phyloP scores from a whole-genome alignment of 2,888 invertebrate species.

The Sarcophaga carnaria region DNA sequence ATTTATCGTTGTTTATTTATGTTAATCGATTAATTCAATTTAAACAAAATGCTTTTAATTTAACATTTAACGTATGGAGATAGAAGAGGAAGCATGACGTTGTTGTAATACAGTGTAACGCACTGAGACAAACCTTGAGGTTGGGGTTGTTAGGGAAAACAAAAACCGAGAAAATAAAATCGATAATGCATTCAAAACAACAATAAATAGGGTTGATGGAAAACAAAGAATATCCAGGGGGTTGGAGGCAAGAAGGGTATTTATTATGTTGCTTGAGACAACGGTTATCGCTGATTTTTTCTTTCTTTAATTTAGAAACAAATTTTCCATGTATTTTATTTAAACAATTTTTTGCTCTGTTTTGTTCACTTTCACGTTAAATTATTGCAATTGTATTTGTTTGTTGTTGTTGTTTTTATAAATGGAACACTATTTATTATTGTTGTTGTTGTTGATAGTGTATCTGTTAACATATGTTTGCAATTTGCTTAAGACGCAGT shows the following conservation, averaged over 20 bases:
- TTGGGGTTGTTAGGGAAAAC: slow-evolving; percentile 21
- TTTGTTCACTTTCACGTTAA: background rate
- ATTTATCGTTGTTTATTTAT: background rate
- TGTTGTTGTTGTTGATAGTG: background rate
- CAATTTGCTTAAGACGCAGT: slow-evolving; percentile 41
- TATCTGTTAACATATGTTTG: slow-evolving; percentile 36
- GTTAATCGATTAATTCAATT: slow-evolving; percentile 41
- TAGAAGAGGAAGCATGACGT: background rate
- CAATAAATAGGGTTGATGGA: slow-evolving; percentile 37
- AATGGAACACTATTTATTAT: background rate
- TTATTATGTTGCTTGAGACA: background rate
- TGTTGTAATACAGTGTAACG: background rate
- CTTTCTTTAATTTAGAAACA: background rate
- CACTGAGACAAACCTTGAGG: slow-evolving; percentile 15
- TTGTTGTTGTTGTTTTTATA: background rate
- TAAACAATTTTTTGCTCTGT: background rate
- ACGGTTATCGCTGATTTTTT: background rate
- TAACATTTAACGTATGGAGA: background rate
- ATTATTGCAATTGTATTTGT: background rate
- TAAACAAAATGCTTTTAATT: slow-evolving; percentile 6
- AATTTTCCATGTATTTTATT: background rate
- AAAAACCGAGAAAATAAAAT: slow-evolving; percentile 41
- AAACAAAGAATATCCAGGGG: background rate
- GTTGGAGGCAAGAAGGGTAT: slow-evolving; percentile 30
- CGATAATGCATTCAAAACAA: slow-evolving; percentile 59